Percentiles rank a stretch among this genome's conserved stretches.
Evolutionary conservation across 2,888 invertebrate species (phyloP).

Genomic region (Laspeyria flexula): DNA sequence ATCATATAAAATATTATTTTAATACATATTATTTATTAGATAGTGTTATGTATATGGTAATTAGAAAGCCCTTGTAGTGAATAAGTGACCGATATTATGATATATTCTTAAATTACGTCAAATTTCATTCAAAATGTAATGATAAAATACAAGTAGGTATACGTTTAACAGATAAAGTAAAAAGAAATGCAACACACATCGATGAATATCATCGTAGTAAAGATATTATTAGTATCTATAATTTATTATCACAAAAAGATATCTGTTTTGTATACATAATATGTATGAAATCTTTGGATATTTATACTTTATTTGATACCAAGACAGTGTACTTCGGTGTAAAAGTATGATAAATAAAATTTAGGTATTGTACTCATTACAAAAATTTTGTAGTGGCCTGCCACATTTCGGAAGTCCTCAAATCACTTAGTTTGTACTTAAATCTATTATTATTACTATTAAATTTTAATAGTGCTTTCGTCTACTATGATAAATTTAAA

Average conservation of each 20-base stretch:
- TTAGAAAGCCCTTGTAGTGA: constrained; percentile 23
- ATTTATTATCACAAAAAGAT: neutral
- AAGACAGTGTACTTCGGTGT: constrained; percentile 8
- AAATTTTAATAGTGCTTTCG: constrained; percentile 32
- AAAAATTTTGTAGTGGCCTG: constrained; percentile 50
- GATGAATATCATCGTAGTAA: too few species aligned
- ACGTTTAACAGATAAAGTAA: neutral
- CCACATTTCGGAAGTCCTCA: constrained; percentile 53
- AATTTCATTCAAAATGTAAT: constrained; percentile 2
- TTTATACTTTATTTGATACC: neutral
- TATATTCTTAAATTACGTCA: constrained; percentile 17
- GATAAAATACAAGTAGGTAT: neutral
- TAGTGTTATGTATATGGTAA: constrained; percentile 25
- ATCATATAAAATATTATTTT: neutral
- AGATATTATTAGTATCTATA: too few species aligned
- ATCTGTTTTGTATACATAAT: constrained; percentile 24
- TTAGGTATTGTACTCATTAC: constrained; percentile 15
- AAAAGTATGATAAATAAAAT: constrained; percentile 20
- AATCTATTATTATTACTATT: constrained; percentile 12
- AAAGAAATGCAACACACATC: neutral
- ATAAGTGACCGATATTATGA: constrained; percentile 12
- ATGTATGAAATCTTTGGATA: constrained; percentile 12
- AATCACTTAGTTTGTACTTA: constrained; percentile 8
- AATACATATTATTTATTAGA: constrained; percentile 16
- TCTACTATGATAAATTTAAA: constrained; percentile 7